These are phyloP conservation scores for Acrocephalus scirpaceus DNA, from an alignment of 2,797 vertebrate species.

Conservation along the genomic window DNA sequence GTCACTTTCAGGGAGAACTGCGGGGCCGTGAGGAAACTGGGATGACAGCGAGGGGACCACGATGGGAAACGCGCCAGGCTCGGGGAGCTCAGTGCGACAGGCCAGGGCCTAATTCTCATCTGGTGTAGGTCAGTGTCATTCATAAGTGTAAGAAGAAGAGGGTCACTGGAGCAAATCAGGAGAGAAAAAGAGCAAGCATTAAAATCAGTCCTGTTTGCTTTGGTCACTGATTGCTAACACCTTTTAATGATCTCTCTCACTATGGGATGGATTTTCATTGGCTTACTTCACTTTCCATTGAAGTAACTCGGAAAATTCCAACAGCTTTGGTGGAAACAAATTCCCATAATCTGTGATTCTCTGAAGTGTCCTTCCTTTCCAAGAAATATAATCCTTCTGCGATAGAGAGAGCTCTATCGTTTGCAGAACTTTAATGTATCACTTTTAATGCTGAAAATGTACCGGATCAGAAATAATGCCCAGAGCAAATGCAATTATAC, in stretches of 20 bases:
- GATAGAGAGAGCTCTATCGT: background rate
- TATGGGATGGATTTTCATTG: background rate
- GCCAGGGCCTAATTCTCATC: fast-evolving
- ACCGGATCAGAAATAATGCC: background rate
- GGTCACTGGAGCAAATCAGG: background rate
- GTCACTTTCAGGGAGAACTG: fast-evolving
- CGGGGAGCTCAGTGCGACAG: fast-evolving
- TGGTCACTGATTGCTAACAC: background rate
- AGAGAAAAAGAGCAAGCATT: background rate
- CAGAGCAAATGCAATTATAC: background rate
- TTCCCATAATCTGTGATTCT: conserved; percentile 22
- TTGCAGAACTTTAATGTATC: background rate
- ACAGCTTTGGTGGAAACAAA: conserved; percentile 6
- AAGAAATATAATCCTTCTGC: background rate
- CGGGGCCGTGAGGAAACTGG: fast-evolving
- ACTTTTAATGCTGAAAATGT: background rate
- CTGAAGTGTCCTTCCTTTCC: conserved; percentile 32
- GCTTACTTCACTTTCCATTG: conserved; percentile 45
- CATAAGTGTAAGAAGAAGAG: background rate
- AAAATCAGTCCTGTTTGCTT: background rate
- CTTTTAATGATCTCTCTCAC: background rate
- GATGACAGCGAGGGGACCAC: fast-evolving
- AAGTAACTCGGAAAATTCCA: conserved; percentile 47
- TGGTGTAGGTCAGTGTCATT: background rate
- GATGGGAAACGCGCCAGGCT: fast-evolving